These are phyloP conservation scores for Pseudococcus viburni DNA, from an alignment of 2,888 invertebrate genomes.

Conservation along the genomic window DNA sequence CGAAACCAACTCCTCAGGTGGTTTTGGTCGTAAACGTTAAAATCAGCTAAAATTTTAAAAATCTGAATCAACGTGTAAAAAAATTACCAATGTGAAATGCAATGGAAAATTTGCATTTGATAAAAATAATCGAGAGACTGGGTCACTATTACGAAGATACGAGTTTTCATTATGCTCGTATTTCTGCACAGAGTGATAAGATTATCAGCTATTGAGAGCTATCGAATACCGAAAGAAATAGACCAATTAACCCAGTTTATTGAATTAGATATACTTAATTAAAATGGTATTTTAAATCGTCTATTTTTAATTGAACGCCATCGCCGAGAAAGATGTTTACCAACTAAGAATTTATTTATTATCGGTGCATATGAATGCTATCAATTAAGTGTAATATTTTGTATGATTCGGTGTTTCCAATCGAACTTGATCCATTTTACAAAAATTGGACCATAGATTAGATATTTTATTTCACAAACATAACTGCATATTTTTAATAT, in stretches of 20 bases:
- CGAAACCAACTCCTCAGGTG: neutral
- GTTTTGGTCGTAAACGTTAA: neutral
- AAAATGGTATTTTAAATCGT: constrained; percentile 2
- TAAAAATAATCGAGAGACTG: neutral
- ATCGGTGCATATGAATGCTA: neutral
- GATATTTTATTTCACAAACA: neutral
- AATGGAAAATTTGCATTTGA: neutral
- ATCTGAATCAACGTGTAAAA: neutral
- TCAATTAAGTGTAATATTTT: neutral
- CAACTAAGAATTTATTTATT: neutral
- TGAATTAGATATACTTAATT: constrained; percentile 5
- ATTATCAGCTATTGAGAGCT: neutral
- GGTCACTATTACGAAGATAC: neutral
- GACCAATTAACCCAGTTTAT: constrained; percentile 12
- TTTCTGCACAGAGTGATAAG: neutral
- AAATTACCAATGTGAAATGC: neutral
- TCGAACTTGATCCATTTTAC: neutral
- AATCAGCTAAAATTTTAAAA: neutral
- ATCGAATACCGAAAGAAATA: neutral
- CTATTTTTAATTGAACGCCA: neutral
- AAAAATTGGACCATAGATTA: neutral
- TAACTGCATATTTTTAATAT: neutral
- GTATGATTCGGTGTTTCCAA: neutral
- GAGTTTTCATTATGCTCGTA: neutral
- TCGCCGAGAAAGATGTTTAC: neutral